Evolutionary conservation across 2,113 vertebrate genomes (phyloP).

Genomic region (Syrmaticus mikado): DNA sequence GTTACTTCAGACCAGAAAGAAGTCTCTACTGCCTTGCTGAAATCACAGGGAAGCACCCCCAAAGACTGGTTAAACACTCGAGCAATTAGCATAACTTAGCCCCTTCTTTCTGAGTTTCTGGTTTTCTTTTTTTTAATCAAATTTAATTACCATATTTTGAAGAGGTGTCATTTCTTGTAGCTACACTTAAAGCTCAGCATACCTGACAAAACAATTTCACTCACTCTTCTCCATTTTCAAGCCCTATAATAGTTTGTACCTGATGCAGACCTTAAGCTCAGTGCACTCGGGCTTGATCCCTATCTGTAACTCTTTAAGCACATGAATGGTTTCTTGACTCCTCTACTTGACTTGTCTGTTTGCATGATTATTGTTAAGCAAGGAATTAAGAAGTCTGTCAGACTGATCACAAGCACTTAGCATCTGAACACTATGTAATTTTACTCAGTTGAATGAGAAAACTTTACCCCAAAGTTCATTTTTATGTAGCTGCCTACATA

Average conservation of each 20-base stretch:
- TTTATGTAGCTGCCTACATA: not conserved
- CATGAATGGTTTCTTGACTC: conserved; percentile 46
- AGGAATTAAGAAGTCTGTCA: conserved; percentile 51
- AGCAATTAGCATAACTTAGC: not conserved
- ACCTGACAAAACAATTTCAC: not conserved
- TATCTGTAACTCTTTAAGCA: not conserved
- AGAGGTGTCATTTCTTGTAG: not conserved
- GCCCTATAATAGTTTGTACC: not conserved
- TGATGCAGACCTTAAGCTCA: not conserved
- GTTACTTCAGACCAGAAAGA: not conserved
- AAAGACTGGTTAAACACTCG: not conserved
- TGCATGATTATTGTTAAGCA: not conserved
- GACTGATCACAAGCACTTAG: conserved; percentile 43
- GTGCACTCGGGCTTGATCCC: not conserved
- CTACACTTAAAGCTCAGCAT: not conserved
- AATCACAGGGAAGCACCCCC: not conserved
- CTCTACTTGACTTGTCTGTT: conserved; percentile 43
- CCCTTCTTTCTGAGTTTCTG: not conserved
- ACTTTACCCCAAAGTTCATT: not conserved
- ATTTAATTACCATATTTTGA: not conserved
- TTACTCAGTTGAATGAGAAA: not conserved
- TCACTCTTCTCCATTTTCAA: not conserved
- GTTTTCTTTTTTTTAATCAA: not conserved
- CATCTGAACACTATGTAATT: conserved; percentile 20
- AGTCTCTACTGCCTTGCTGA: not conserved